phyloP scores from a whole-genome alignment of 2,797 vertebrate species.

The Meriones psammophilus region DNA sequence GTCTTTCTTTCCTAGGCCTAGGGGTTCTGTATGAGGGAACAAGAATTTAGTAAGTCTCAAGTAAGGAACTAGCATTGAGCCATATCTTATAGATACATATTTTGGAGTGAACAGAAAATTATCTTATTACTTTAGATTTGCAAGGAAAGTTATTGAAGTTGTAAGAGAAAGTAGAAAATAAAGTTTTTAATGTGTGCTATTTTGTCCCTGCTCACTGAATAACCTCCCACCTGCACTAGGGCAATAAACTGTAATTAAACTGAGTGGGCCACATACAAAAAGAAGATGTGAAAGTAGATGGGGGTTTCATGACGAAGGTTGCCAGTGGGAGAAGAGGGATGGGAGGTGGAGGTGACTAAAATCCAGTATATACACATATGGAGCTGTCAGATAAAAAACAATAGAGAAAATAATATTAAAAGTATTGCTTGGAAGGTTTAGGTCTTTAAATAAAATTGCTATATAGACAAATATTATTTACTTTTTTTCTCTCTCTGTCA shows the following conservation, averaged over 20 bases:
- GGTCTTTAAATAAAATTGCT: conserved; percentile 3
- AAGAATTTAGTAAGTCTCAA: conserved; percentile 19
- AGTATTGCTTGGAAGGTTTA: neutral
- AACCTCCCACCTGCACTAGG: neutral
- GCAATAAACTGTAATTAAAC: neutral
- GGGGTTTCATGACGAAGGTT: neutral
- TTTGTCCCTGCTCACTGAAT: neutral
- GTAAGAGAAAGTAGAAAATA: conserved; percentile 33
- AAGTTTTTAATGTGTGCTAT: neutral
- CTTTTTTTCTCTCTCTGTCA: neutral
- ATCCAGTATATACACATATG: neutral
- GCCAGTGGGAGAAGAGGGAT: neutral
- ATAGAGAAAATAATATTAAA: neutral
- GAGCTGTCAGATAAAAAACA: neutral
- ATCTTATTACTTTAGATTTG: neutral
- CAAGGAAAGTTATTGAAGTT: neutral
- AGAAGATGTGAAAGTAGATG: neutral
- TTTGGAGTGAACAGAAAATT: neutral
- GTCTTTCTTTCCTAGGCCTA: neutral
- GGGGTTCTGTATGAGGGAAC: neutral
- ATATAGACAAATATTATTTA: neutral
- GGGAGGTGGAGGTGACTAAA: rapidly evolving
- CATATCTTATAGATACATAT: neutral
- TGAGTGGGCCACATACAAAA: neutral
- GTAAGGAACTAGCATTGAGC: neutral